Base-by-base conservation (phyloP, 1,140 invertebrate species). In the Procambarus virginalis region DNA sequence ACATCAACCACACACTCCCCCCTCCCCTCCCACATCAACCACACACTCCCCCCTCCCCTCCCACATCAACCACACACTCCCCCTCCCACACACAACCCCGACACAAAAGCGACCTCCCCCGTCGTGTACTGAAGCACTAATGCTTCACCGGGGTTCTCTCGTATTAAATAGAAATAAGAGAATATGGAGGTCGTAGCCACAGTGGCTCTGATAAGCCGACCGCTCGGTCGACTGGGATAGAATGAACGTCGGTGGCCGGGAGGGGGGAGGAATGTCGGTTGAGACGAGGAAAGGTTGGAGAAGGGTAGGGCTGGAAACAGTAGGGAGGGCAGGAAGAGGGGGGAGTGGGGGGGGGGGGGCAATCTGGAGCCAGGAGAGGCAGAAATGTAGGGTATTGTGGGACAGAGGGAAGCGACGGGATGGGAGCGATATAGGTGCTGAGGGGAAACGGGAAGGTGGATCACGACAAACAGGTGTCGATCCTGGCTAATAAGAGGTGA, bases 161-260 rank as follows among this genome's bases (percentile, higher is more conserved):
- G 80, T 82, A 82, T 82, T 82, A 82, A 82, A 68, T 22, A 82
- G 58, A 82, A 82, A 82, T 82, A 82, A 82, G 60, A 82, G 60
- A 17, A 48, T 64, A 45, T 64, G 68, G 60, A 68, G 58, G 51
- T 82, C 80, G 46, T 22, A 20, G 58, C 55, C 58, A 68, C 10
- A 48, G 80, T 68, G 58, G 60, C 68, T 82, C 58, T 82, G 80
- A 82, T 82, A 82, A 82, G 80, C 80, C 80, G 68, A 45, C 6
- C 34, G 79, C 8, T 55, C 51, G 79, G 75, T 46, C 34, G 75
- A 14, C 22, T 8, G 22, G 45, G 34, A 22, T 10, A 77, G 5
- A 12, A 49, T 6, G 22, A 17, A 6, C 1, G 6, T 2, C 6
- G 22, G 75, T n/a, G 75, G 34, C 34, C 34, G 8, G 20, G 22